Evolutionary conservation across 2,888 invertebrate species (phyloP), one percentile per base, ranked within the genome.

Genomic region (Mesoligia furuncula): DNA sequence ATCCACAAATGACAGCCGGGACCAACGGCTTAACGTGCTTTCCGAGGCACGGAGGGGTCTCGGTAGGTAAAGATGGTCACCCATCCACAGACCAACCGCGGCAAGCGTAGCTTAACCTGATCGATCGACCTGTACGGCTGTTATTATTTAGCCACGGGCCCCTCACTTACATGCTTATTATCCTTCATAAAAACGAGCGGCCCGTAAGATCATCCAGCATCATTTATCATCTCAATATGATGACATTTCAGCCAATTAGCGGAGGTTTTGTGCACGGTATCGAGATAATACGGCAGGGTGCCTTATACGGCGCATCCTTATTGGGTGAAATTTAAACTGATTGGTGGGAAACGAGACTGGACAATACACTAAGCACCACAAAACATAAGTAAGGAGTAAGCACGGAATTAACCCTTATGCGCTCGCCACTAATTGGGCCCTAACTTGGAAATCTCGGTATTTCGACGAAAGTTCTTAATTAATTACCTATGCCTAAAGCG

Each of bases 271-370:
- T 92, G 90, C 91, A 87, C 88, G 74, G 84, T 79, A 90, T 91
- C 90, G 90, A 86, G 88, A 92, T 93, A 93, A 92, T 93, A 92
- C 90, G 90, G 91, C 86, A 85, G 80, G 80, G 83, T 57, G 78
- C 94, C 94, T 85, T 94, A 92, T 92, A 95, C 72, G 93, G 94
- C 79, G 72, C 83, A 85, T 84, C 95, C 95, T 91, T 95, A 94
- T 92, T 91, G 92, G 93, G 95, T 85, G 91, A 93, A 95, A 95
- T 95, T 95, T 95, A 95, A 95, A 94, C 95, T 95, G 95, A 96
- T 96, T 95, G 95, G 95, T 89, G 84, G 88, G 88, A 85, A 90
- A 91, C 91, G 90, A 91, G 93, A 94, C 93, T 93, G 93, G 93
- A 96, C 96, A 96, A 96, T 96, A 92, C 93, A 87, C 90, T 85